These are phyloP conservation scores for Orgyia antiqua DNA, from an alignment of 2,888 invertebrate genomes.

Conservation along the genomic window DNA sequence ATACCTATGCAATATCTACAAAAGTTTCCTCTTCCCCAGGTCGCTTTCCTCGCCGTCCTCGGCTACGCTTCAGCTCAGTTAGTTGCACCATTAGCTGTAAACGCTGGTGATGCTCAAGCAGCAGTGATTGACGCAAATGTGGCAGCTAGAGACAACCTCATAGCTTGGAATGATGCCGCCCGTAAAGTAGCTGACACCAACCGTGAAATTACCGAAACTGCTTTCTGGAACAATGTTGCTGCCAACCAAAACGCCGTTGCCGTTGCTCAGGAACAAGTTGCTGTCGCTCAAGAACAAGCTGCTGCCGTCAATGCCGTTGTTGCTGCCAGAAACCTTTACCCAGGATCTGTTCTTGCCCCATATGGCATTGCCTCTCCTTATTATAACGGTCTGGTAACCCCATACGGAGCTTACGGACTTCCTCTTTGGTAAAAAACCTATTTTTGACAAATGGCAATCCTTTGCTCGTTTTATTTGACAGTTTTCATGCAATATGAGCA, in stretches of 20 bases:
- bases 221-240: neutral
- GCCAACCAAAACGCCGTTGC: neutral
- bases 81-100: neutral
- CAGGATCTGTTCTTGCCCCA: too few relatives aligned
- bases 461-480: too few relatives aligned
- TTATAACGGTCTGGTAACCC: neutral
- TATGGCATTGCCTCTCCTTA: neutral
- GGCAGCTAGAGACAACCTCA: neutral
- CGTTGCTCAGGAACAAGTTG: neutral
- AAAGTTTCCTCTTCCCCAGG: too few relatives aligned
- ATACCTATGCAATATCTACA: too few relatives aligned
- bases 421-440: too few relatives aligned
- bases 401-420: too few relatives aligned
- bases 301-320: neutral
- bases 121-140: neutral
- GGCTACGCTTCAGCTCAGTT: neutral
- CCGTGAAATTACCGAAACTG: too few relatives aligned
- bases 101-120: neutral
- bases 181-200: neutral
- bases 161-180: neutral
- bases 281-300: neutral
- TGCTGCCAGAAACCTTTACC: neutral
- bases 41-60: constrained; percentile 1
- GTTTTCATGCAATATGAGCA: too few relatives aligned
- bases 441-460: too few relatives aligned